Evolutionary conservation across 2,797 vertebrate species (phyloP).

Genomic region (Pseudotriccus pelzelni): DNA sequence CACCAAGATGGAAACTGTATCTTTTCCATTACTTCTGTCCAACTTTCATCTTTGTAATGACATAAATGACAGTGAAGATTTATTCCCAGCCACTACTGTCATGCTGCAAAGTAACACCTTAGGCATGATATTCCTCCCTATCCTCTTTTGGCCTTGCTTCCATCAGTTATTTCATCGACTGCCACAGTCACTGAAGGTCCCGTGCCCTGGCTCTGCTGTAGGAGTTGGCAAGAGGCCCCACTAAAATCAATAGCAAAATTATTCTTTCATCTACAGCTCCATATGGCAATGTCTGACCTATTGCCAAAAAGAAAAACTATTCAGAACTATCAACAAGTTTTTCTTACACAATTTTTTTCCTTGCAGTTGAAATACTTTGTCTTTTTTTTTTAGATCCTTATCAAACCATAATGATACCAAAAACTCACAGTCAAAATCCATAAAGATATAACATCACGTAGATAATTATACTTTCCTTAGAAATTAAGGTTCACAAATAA

Average conservation of each 20-base stretch:
- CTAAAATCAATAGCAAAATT: not conserved
- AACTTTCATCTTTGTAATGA: not conserved
- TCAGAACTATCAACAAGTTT: not conserved
- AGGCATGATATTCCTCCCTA: not conserved
- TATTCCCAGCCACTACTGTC: not conserved
- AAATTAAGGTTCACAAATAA: slow-evolving; percentile 1
- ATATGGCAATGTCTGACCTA: not conserved
- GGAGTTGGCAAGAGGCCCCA: not conserved
- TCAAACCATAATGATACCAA: not conserved
- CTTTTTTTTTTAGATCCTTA: not conserved
- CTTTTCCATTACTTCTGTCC: not conserved
- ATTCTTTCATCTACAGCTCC: not conserved
- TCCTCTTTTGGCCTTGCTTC: not conserved
- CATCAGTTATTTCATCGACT: not conserved
- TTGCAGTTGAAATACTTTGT: not conserved
- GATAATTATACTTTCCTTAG: not conserved
- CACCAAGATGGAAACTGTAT: not conserved
- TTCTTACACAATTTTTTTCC: not conserved
- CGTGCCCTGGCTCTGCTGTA: fast-evolving
- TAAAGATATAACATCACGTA: not conserved
- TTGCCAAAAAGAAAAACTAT: not conserved
- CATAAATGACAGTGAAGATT: not conserved
- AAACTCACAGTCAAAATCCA: not conserved
- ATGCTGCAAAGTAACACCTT: not conserved
- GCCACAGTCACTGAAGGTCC: not conserved